Conservation (phyloP, 2,888 invertebrate genomes). For the Eulithis prunata region DNA sequence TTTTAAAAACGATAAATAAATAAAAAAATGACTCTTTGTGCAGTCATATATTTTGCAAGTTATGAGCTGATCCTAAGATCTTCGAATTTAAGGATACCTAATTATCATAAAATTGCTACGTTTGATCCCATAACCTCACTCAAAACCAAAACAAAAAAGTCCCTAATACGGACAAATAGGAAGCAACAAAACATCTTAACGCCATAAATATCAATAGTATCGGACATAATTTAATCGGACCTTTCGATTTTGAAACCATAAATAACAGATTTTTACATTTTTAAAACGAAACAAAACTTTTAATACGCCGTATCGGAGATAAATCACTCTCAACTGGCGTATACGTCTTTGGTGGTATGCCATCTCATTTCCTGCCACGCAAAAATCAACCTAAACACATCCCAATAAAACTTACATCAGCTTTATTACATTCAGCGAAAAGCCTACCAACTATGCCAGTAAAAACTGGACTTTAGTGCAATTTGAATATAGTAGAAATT, state of each 20-base stretch:
- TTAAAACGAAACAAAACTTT: conserved; percentile 80
- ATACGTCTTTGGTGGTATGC: conserved; percentile 79
- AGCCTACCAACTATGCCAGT: conserved; percentile 13
- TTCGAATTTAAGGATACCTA: too few relatives aligned
- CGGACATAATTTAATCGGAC: conserved; percentile 81
- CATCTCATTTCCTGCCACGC: conserved; percentile 40
- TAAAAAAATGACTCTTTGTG: too few relatives aligned
- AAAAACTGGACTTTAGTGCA: conserved; percentile 23
- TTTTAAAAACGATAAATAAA: too few relatives aligned
- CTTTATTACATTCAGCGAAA: conserved; percentile 1
- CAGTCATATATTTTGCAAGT: too few relatives aligned
- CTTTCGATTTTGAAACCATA: conserved; percentile 81
- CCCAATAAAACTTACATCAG: conserved; percentile 27
- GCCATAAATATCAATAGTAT: conserved; percentile 77
- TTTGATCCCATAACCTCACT: conserved; percentile 40
- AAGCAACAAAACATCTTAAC: conserved; percentile 61
- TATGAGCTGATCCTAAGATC: too few relatives aligned
- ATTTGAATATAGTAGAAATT: conserved; percentile 30
- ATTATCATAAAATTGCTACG: too few relatives aligned
- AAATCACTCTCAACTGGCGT: conserved; percentile 81
- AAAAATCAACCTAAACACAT: conserved; percentile 38
- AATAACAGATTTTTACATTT: conserved; percentile 83
- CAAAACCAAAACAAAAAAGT: conserved; percentile 36
- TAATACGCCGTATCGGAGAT: conserved; percentile 80
- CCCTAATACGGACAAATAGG: conserved; percentile 65